Conservation (phyloP, 2,797 vertebrate genomes). For the Myotis findleyi region DNA sequence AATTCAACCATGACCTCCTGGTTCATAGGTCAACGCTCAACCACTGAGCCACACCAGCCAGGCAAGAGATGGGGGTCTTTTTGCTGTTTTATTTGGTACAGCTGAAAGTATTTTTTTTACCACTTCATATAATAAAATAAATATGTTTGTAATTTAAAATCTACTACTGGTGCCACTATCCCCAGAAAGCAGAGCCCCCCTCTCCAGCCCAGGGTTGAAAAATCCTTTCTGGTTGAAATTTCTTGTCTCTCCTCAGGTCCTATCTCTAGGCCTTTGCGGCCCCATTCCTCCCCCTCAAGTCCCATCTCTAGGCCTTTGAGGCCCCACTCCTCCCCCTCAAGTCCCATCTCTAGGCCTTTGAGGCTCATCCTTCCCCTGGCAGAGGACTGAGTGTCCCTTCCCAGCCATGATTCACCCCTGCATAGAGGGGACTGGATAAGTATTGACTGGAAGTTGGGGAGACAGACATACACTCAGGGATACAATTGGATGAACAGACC, state of each 20-base stretch:
- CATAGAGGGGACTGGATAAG: neutral
- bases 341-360: neutral
- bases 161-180: neutral
- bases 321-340: neutral
- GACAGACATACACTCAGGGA: neutral
- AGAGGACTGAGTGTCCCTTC: neutral
- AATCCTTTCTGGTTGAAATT: neutral
- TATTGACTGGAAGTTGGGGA: neutral
- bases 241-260: neutral
- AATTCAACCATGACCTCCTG: too few relatives aligned
- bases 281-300: neutral
- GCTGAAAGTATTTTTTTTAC: neutral
- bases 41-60: too few relatives aligned
- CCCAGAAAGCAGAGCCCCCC: neutral
- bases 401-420: neutral
- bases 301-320: neutral
- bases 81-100: neutral
- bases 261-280: neutral
- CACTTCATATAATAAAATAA: neutral
- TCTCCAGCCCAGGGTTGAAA: neutral
- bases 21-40: too few relatives aligned
- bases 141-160: neutral
- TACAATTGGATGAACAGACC: neutral
- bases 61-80: neutral
- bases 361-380: neutral